Evolutionary conservation across 2,888 invertebrate species (phyloP), one percentile per base, ranked within the genome.

Genomic region (Callimorpha dominula): DNA sequence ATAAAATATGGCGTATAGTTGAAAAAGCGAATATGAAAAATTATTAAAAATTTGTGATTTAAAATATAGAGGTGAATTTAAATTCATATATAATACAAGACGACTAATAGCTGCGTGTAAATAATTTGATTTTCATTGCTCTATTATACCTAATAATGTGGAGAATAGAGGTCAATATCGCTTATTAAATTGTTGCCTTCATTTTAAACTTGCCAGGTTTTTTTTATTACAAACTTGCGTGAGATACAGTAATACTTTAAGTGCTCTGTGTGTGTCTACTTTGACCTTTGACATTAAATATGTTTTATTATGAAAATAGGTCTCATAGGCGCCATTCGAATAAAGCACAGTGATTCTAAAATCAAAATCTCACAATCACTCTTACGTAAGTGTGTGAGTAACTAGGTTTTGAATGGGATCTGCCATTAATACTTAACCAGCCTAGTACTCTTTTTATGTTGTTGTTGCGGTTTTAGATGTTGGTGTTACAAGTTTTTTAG

Each of bases 221-320:
- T 57, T 60, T 60, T 60, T 12, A 60, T 60, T 60, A 60, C 60
- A 15, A 60, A 60, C 31, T 60, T 9, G 60, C 60, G 60, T 60
- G 60, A 12, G 12, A 60, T 6, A 14, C 31, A 12, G 60, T 60
- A 14, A 60, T 31, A 31, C 1, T 31, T 60, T 31, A 31, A 60
- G 31, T 12, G 31, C 31, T 31, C 31, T 31, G 1, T 31, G 31
- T 31, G 31, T 31, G 31, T 31, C 31, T 31, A 31, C 31, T 20
- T 20, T 11, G 57, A 57, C 57, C 57, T 57, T 20, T 57, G 57
- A 20, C n/a, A 15, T n/a, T 0, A 1, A n/a, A n/a, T 54, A 54
- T 20, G 11, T 57, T 57, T 20, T 57, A 12, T 20, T 57, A 4
- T 9, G n/a, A 54, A 54, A 54, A 54, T n/a, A 54, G 8, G 46